phyloP scores from a whole-genome alignment of 1,140 invertebrate genomes.

The Ceratitis capitata region DNA sequence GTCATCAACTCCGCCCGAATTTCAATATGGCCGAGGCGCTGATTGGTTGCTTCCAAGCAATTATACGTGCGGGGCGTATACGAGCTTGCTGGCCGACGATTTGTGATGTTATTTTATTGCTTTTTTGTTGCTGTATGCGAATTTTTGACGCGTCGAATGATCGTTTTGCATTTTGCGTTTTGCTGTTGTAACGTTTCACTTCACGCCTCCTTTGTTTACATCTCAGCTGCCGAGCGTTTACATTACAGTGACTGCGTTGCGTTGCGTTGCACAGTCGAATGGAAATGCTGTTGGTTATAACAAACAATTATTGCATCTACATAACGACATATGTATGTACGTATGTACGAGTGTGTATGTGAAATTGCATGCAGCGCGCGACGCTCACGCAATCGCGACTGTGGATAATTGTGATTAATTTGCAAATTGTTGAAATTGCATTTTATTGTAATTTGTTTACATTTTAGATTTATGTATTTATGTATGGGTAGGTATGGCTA shows the following conservation, averaged over 20 bases:
- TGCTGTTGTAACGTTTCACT: slow-evolving; percentile 32
- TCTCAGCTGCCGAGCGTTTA: not conserved
- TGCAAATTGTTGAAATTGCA: not conserved
- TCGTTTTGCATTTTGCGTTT: slow-evolving; percentile 39
- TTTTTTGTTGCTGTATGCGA: slow-evolving; percentile 3
- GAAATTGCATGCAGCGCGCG: not conserved
- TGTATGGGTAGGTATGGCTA: not conserved
- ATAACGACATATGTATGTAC: too few relatives aligned
- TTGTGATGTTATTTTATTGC: not conserved
- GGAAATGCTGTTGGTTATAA: not conserved
- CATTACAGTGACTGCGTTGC: not conserved
- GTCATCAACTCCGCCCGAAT: slow-evolving; percentile 38
- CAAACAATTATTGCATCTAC: slow-evolving; percentile 4
- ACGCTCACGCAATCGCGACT: not conserved
- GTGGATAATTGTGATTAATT: slow-evolving; percentile 30
- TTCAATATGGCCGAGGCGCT: slow-evolving; percentile 46
- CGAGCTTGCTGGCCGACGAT: not conserved
- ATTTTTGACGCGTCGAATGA: slow-evolving; percentile 16
- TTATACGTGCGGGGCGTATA: not conserved
- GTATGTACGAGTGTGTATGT: too few relatives aligned
- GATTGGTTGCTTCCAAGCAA: slow-evolving; percentile 37
- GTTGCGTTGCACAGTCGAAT: not conserved
- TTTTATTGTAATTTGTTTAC: slow-evolving; percentile 1
- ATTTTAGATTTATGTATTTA: too few relatives aligned
- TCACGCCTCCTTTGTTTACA: not conserved